phyloP scores from a whole-genome alignment of 2,113 vertebrate genomes.

The Toxostoma redivivum region DNA sequence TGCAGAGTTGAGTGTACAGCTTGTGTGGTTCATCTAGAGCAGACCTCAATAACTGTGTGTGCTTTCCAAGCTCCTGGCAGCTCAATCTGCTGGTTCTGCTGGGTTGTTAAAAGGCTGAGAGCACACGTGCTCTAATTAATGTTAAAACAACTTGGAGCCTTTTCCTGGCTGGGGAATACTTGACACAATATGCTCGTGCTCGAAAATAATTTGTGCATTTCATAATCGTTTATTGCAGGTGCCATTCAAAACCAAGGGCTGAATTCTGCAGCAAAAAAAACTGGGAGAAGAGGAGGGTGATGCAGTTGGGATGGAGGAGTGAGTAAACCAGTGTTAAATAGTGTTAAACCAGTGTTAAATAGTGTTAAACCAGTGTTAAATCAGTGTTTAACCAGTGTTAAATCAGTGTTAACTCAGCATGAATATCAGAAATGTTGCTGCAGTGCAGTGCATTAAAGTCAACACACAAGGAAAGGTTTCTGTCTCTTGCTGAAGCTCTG shows the following conservation, averaged over 20 bases:
- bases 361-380: background rate
- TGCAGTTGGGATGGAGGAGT: constrained; percentile 67
- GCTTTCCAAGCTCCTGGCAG: background rate
- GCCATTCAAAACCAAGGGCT: background rate
- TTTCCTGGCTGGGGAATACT: background rate
- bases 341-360: background rate
- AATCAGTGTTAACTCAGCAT: background rate
- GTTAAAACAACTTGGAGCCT: background rate
- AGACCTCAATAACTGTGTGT: background rate
- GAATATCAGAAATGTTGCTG: background rate
- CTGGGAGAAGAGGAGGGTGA: constrained; percentile 28
- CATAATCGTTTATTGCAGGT: background rate
- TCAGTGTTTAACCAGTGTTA: background rate
- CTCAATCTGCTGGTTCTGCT: background rate
- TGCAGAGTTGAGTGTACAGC: background rate
- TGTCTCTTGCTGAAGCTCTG: background rate
- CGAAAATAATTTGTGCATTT: background rate
- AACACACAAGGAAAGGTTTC: background rate
- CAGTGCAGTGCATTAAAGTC: background rate
- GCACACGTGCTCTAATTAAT: background rate
- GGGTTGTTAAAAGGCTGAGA: background rate
- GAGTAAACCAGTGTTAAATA: constrained; percentile 17
- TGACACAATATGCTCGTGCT: background rate
- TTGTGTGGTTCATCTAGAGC: background rate
- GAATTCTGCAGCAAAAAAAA: background rate